These are phyloP conservation scores for Zoanthus sociatus DNA, from an alignment of 92 coral and sea anemone species.

Conservation along the genomic window DNA sequence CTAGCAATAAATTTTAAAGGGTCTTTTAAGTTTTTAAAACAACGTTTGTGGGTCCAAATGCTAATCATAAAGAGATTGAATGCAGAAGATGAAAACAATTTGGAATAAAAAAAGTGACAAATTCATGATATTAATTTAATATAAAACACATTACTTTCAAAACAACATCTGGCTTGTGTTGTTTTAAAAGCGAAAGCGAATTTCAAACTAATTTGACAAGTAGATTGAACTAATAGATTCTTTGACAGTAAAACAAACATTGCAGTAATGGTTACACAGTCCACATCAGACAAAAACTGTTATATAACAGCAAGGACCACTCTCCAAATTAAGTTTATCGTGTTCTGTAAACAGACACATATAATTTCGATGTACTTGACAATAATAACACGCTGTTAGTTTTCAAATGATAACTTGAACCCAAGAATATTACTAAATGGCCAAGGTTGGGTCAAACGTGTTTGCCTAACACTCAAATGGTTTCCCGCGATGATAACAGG, in stretches of 20 bases:
- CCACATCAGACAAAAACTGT: background rate
- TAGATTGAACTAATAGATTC: background rate
- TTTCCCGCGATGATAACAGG: slow-evolving; percentile 18
- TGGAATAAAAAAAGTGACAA: background rate
- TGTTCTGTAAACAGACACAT: background rate
- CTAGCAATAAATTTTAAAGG: too few species aligned
- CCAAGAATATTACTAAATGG: background rate
- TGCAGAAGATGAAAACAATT: background rate
- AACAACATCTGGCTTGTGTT: background rate
- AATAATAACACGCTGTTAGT: slow-evolving; percentile 2
- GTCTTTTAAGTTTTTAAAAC: too few species aligned
- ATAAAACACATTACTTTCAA: background rate
- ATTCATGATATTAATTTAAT: background rate
- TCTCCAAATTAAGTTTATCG: background rate
- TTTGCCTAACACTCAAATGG: slow-evolving; percentile 3
- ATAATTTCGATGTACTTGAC: background rate
- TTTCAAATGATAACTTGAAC: background rate
- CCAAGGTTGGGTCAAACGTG: slow-evolving; percentile 15
- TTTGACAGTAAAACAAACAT: slow-evolving; percentile 35
- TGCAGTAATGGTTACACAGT: slow-evolving; percentile 25
- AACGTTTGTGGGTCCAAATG: too few species aligned
- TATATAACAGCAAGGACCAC: background rate
- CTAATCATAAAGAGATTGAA: too few species aligned
- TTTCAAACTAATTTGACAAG: slow-evolving; percentile 10
- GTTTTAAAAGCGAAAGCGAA: background rate